Percentiles rank a stretch among this genome's conserved stretches.
Conservation (phyloP, 2,888 invertebrate genomes). For the Apamea monoglypha region DNA sequence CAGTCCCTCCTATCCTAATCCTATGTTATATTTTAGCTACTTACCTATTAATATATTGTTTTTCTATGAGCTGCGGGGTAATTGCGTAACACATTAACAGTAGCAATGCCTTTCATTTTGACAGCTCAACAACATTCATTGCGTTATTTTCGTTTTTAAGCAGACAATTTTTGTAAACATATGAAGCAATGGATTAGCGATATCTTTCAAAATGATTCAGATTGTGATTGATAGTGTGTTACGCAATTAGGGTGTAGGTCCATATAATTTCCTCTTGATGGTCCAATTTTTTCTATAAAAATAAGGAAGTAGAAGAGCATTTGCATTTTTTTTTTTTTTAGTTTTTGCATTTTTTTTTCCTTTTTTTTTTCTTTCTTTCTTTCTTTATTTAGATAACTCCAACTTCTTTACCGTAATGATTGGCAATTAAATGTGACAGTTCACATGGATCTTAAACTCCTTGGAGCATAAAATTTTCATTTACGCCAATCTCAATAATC, state of each 20-base stretch:
- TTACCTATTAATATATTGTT: no score
- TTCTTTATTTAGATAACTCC: no score
- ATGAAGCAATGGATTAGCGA: neutral
- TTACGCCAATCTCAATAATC: constrained; percentile 38
- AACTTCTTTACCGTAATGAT: no score
- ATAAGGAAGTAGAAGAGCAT: neutral
- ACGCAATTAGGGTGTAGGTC: neutral
- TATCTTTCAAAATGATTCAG: neutral
- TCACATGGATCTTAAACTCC: neutral
- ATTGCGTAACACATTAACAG: no score
- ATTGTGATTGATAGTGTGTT: neutral
- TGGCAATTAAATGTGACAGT: neutral
- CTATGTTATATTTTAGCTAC: neutral
- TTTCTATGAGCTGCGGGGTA: no score
- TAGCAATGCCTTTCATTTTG: no score
- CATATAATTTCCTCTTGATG: neutral
- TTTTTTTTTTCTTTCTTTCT: no score
- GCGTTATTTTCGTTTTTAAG: neutral
- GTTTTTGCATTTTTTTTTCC: no score
- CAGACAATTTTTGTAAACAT: neutral
- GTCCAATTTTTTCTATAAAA: neutral
- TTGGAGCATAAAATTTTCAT: neutral
- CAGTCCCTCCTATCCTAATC: neutral
- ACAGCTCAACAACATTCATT: no score
- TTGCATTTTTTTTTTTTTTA: no score